Evolutionary conservation across 2,888 invertebrate genomes (phyloP).

Genomic region (Alsophila aescularia): DNA sequence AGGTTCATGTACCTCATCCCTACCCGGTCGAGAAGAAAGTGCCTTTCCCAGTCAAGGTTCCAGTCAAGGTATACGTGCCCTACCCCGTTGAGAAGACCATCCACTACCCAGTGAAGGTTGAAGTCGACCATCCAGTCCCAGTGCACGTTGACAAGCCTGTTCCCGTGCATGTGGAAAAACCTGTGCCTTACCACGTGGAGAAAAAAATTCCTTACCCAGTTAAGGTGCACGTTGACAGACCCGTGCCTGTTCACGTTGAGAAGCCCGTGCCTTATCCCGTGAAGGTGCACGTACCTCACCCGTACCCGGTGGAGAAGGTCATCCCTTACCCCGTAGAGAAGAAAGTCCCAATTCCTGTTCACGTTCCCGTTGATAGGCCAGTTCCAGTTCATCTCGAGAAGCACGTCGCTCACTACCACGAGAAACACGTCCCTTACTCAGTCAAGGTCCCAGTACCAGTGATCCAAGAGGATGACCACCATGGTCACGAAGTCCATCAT

Average conservation of each 20-base stretch:
- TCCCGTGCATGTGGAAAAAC: conserved; percentile 89
- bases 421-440: conserved; percentile 88
- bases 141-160: conserved; percentile 88
- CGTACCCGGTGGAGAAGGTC: conserved; percentile 88
- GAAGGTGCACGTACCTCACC: conserved; percentile 89
- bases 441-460: conserved; percentile 89
- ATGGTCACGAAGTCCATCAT: conserved; percentile 48
- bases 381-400: conserved; percentile 87
- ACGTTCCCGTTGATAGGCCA: conserved; percentile 85
- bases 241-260: conserved; percentile 90
- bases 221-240: conserved; percentile 87
- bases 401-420: conserved; percentile 87
- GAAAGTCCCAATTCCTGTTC: conserved; percentile 87
- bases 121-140: conserved; percentile 88
- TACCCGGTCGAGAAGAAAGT: conserved; percentile 89
- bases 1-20: conserved; percentile 89
- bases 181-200: conserved; percentile 89
- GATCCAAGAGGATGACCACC: conserved; percentile 67
- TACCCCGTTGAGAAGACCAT: conserved; percentile 90
- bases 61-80: conserved; percentile 89
- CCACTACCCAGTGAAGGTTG: conserved; percentile 89
- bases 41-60: conserved; percentile 87
- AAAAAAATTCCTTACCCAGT: conserved; percentile 89
- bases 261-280: conserved; percentile 91
- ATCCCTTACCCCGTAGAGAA: conserved; percentile 87